phyloP scores from a whole-genome alignment of 2,797 vertebrate species.

The Sphaeramia orbicularis region DNA sequence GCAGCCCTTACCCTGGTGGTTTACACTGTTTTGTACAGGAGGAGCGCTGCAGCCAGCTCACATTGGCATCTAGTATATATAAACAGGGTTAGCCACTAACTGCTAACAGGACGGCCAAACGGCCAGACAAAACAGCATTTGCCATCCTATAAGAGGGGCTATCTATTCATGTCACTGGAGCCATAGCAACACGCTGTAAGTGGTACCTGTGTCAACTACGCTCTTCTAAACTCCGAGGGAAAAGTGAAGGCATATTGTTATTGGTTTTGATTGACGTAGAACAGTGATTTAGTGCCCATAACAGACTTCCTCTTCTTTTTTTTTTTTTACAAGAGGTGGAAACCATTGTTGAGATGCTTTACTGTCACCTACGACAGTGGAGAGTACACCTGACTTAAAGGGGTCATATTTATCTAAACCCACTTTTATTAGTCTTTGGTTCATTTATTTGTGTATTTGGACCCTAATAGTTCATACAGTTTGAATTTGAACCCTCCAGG shows the following conservation, averaged over 20 bases:
- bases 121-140: conserved; percentile 75
- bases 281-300: neutral
- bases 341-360: conserved; percentile 4
- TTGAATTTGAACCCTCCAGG: too few relatives aligned
- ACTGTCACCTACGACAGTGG: too few relatives aligned
- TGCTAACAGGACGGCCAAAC: conserved; percentile 77
- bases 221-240: conserved; percentile 35
- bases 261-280: conserved; percentile 2
- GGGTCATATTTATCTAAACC: too few relatives aligned
- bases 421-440: too few relatives aligned
- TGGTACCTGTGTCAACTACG: conserved; percentile 67
- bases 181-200: conserved; percentile 76
- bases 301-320: too few relatives aligned
- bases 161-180: conserved; percentile 70
- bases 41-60: conserved; percentile 76
- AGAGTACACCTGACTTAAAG: too few relatives aligned
- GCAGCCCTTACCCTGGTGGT: conserved; percentile 76
- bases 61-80: conserved; percentile 81
- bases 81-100: conserved; percentile 84
- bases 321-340: neutral
- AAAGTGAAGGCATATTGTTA: conserved; percentile 29
- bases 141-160: conserved; percentile 64
- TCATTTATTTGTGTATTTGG: too few relatives aligned
- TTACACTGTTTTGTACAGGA: conserved; percentile 81
- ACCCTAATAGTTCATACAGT: too few relatives aligned